Conservation (phyloP, 1,140 invertebrate species). For the Dendrolimus kikuchii region DNA sequence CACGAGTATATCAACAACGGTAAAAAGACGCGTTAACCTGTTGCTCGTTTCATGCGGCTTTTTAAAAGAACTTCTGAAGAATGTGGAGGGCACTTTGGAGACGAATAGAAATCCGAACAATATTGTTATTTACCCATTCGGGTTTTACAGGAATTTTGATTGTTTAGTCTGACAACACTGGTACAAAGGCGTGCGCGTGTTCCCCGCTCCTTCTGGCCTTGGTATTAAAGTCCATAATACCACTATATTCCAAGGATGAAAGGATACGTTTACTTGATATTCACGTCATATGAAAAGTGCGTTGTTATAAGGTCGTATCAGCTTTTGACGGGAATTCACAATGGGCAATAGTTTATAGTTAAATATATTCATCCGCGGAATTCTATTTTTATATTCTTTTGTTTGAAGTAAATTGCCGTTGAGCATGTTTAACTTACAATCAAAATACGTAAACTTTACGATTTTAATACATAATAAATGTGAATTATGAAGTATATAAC, state of each 20-base stretch:
- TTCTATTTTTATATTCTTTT: constrained; percentile 18
- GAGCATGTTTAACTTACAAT: too few species aligned
- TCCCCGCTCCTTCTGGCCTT: too few species aligned
- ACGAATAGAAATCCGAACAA: too few species aligned
- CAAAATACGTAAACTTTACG: too few species aligned
- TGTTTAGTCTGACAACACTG: background rate
- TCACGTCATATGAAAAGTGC: constrained; percentile 47
- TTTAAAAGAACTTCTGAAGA: too few species aligned
- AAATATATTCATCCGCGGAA: constrained; percentile 16
- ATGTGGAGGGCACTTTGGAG: too few species aligned
- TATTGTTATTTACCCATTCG: too few species aligned
- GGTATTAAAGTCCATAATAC: background rate
- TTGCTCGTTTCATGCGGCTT: too few species aligned
- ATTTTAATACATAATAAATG: too few species aligned
- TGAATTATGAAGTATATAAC: too few species aligned
- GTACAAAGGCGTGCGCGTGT: background rate
- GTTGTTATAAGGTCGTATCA: constrained; percentile 49
- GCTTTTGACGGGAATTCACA: constrained; percentile 42
- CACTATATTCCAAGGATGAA: constrained; percentile 11
- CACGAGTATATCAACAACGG: too few species aligned
- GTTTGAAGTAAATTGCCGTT: constrained; percentile 1
- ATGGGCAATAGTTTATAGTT: constrained; percentile 21
- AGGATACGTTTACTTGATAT: constrained; percentile 38
- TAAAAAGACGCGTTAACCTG: too few species aligned
- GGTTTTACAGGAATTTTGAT: background rate